phyloP scores from a whole-genome alignment of 2,797 vertebrate species.

The Semotilus atromaculatus region DNA sequence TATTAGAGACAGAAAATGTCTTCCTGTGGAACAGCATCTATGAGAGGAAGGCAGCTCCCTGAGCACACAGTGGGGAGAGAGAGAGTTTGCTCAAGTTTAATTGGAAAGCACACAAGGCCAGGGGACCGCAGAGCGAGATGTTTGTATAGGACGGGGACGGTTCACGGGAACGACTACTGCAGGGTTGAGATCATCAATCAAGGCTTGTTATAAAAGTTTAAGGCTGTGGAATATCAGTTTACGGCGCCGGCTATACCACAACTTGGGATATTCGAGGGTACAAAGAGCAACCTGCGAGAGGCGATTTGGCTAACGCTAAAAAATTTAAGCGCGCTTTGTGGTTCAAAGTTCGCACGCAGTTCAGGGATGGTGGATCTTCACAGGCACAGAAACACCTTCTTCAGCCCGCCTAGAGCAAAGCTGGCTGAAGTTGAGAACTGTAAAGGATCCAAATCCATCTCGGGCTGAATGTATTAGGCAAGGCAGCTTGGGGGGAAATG shows the following conservation, averaged over 20 bases:
- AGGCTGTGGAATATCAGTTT: constrained; percentile 20
- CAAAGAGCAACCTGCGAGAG: constrained; percentile 27
- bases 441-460: constrained; percentile 62
- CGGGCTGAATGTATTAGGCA: constrained; percentile 55
- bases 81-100: constrained; percentile 59
- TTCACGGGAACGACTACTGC: constrained; percentile 34
- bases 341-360: constrained; percentile 46
- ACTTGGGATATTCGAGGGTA: not conserved
- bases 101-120: constrained; percentile 56
- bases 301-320: constrained; percentile 31
- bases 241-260: not conserved
- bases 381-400: constrained; percentile 35
- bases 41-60: constrained; percentile 52
- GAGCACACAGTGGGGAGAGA: constrained; percentile 56
- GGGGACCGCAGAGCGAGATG: constrained; percentile 48
- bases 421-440: constrained; percentile 56
- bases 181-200: constrained; percentile 35
- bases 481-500: constrained; percentile 60
- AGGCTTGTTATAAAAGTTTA: constrained; percentile 33
- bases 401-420: constrained; percentile 55
- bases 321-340: constrained; percentile 42
- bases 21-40: constrained; percentile 62
- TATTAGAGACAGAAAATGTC: constrained; percentile 66
- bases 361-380: constrained; percentile 55
- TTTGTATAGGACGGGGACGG: constrained; percentile 33